These are phyloP conservation scores for Oriolus oriolus DNA, from an alignment of 2,113 vertebrate genomes.

Conservation along the genomic window DNA sequence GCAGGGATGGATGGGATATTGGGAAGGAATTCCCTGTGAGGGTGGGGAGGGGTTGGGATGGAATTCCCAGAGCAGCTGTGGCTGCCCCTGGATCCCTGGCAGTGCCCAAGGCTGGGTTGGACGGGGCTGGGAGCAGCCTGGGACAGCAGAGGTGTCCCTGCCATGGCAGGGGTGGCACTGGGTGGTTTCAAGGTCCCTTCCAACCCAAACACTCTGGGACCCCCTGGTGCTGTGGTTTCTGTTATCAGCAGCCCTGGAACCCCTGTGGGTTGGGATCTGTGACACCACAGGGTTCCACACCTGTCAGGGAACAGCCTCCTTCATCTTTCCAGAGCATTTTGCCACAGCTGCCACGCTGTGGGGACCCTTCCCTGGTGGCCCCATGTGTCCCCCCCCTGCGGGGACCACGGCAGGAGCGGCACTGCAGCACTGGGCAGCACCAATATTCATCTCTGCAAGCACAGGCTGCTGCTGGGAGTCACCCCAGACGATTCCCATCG, in stretches of 20 bases:
- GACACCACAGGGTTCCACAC: fast-evolving
- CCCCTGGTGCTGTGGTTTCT: background rate
- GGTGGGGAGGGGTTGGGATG: background rate
- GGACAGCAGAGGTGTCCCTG: background rate
- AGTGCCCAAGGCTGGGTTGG: background rate
- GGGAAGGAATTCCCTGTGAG: background rate
- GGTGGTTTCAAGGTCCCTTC: background rate
- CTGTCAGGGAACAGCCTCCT: background rate
- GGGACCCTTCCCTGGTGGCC: background rate
- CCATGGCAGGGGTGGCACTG: too few species aligned
- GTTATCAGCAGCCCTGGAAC: background rate
- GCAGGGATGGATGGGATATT: fast-evolving
- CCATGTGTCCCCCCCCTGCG: background rate
- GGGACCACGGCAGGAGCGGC: fast-evolving
- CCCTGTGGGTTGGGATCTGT: background rate
- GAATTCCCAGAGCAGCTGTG: background rate
- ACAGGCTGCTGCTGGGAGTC: background rate
- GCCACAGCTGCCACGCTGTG: background rate
- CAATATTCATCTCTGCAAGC: background rate
- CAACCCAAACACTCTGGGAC: too few species aligned
- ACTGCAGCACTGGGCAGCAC: background rate
- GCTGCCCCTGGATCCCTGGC: background rate
- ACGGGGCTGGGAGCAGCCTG: background rate
- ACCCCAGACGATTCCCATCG: constrained; percentile 28
- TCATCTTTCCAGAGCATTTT: background rate